These are phyloP conservation scores for Serilophus lunatus DNA, from an alignment of 2,113 vertebrate species.

Conservation along the genomic window DNA sequence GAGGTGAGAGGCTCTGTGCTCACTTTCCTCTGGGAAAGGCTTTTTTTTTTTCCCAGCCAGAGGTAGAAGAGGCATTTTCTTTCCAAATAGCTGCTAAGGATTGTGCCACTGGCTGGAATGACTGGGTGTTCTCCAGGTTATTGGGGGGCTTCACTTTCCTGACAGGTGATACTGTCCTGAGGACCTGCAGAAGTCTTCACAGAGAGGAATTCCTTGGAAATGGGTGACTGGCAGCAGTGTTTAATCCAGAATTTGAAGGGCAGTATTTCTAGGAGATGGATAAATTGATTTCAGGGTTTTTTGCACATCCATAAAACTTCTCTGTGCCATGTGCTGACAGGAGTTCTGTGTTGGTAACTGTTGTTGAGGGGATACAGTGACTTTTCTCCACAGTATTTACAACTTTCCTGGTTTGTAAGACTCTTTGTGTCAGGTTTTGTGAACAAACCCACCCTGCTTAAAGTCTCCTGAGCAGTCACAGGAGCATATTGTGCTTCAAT, in stretches of 20 bases:
- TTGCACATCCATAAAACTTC: neutral
- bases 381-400: neutral
- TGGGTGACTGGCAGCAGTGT: neutral
- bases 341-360: neutral
- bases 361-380: neutral
- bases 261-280: neutral
- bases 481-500: accelerated
- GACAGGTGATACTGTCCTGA: neutral
- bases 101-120: neutral
- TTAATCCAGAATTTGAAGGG: neutral
- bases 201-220: neutral
- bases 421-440: neutral
- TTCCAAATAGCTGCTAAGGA: neutral
- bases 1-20: neutral
- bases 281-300: neutral
- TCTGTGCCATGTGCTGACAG: accelerated
- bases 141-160: neutral
- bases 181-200: neutral
- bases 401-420: neutral
- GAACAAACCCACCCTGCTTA: neutral
- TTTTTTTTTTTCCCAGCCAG: neutral
- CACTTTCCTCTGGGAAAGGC: neutral
- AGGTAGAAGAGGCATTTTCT: neutral
- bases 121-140: neutral
- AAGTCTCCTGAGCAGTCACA: neutral